Conservation (phyloP, 2,797 vertebrate species). For the Gobionotothen gibberifrons region DNA sequence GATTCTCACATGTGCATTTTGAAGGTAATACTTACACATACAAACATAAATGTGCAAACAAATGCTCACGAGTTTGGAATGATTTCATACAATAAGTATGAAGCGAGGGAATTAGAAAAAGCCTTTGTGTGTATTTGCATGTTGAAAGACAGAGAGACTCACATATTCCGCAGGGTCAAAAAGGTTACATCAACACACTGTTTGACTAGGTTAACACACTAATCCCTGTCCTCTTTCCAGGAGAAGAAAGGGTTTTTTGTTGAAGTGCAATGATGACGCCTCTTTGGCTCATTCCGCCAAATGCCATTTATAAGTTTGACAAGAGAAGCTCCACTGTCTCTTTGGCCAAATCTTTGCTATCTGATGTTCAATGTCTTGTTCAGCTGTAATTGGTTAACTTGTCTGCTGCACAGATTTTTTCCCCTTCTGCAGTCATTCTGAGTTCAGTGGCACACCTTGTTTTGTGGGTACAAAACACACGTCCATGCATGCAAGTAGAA, state of each 20-base stretch:
- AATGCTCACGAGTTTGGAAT: slow-evolving; percentile 10
- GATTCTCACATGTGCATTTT: not conserved
- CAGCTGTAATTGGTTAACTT: slow-evolving; percentile 33
- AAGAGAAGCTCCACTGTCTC: slow-evolving; percentile 51
- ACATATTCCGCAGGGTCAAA: slow-evolving; percentile 57
- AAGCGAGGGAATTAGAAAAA: slow-evolving; percentile 15
- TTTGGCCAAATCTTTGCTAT: not conserved
- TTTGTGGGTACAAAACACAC: slow-evolving; percentile 43
- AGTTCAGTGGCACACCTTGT: slow-evolving; percentile 52
- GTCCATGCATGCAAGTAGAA: slow-evolving; percentile 26
- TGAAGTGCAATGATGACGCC: slow-evolving; percentile 60
- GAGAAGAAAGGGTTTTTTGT: slow-evolving; percentile 76
- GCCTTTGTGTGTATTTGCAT: slow-evolving; percentile 27
- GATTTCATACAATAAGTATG: slow-evolving; percentile 34
- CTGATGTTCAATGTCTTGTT: slow-evolving; percentile 12
- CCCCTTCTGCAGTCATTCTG: slow-evolving; percentile 23
- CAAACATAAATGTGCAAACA: slow-evolving; percentile 16
- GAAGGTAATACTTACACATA: not conserved
- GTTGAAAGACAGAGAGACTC: slow-evolving; percentile 48
- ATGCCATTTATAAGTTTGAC: slow-evolving; percentile 50
- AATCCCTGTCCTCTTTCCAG: slow-evolving; percentile 66
- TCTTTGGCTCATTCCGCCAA: slow-evolving; percentile 59
- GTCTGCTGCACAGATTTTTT: slow-evolving; percentile 7
- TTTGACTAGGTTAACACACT: slow-evolving; percentile 66
- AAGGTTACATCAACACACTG: slow-evolving; percentile 70